These are phyloP conservation scores for Stegodyphus mimosarum DNA, from an alignment of 1,140 invertebrate genomes.

Conservation along the genomic window DNA sequence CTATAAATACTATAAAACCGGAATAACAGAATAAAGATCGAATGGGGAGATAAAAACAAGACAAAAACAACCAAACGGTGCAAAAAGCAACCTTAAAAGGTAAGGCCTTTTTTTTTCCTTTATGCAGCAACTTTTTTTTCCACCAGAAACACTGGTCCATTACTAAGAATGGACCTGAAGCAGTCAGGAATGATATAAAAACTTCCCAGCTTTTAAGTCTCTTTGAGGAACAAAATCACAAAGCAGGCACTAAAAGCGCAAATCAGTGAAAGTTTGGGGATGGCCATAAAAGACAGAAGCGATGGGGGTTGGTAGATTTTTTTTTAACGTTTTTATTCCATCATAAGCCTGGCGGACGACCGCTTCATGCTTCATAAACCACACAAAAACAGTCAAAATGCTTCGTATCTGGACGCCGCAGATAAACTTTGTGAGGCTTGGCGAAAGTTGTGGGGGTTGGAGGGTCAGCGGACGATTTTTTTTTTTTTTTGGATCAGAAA, in stretches of 20 bases:
- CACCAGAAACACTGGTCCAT: background rate
- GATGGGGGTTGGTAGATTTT: slow-evolving; percentile 1
- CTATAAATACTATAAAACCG: slow-evolving; percentile 27
- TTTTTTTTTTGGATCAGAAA: no score
- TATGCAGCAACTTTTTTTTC: no score
- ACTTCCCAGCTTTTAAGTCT: slow-evolving; percentile 23
- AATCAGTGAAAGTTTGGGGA: slow-evolving; percentile 18
- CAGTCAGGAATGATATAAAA: background rate
- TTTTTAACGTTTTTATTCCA: slow-evolving; percentile 20
- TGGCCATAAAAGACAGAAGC: slow-evolving; percentile 24
- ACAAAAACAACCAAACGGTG: background rate
- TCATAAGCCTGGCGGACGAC: slow-evolving; percentile 41
- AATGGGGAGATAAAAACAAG: background rate
- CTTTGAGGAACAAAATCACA: slow-evolving; percentile 15
- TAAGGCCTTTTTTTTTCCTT: background rate
- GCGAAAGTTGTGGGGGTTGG: slow-evolving; percentile 31
- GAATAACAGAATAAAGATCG: background rate
- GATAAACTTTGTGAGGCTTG: slow-evolving; percentile 47
- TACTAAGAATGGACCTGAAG: background rate
- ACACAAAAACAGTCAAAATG: slow-evolving; percentile 25
- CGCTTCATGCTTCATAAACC: slow-evolving; percentile 51
- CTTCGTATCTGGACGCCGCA: slow-evolving; percentile 40
- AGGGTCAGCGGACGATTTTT: background rate
- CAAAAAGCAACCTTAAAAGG: background rate
- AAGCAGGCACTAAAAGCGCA: slow-evolving; percentile 28